Evolutionary conservation across 2,888 invertebrate genomes (phyloP).

Genomic region (Ormyrus thymus): DNA sequence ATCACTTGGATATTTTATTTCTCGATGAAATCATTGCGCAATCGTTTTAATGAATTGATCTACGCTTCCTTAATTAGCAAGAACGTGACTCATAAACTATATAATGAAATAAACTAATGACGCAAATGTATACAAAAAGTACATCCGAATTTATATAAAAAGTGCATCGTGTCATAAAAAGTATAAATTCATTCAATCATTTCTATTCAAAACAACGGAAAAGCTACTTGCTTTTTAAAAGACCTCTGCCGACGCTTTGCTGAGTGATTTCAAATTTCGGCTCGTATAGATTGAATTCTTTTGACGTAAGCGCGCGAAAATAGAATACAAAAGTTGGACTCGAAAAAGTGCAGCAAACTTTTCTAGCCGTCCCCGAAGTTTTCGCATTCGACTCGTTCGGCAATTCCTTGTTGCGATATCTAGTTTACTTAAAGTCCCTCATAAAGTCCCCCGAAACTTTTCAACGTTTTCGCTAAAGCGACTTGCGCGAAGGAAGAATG

Average conservation of each 20-base stretch:
- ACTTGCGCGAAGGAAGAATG: too few species aligned
- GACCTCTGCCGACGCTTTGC: neutral
- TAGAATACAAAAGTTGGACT: neutral
- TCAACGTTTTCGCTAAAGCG: neutral
- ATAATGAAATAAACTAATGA: too few species aligned
- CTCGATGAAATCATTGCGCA: too few species aligned
- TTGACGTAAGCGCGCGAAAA: neutral
- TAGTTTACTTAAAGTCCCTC: neutral
- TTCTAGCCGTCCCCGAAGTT: neutral
- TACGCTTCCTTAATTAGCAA: too few species aligned
- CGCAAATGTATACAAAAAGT: too few species aligned
- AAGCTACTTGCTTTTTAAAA: neutral
- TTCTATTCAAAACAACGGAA: neutral
- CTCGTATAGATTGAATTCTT: neutral
- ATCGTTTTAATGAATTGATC: too few species aligned
- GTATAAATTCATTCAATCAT: neutral
- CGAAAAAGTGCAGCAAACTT: neutral
- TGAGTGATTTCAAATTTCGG: neutral
- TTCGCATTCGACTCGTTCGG: neutral
- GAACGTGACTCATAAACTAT: too few species aligned
- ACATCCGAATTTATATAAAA: too few species aligned
- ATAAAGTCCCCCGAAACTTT: neutral
- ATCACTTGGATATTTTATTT: too few species aligned
- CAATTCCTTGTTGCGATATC: neutral
- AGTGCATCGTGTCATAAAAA: neutral